These are phyloP conservation scores for Argyra leucocephala DNA, from an alignment of 2,888 invertebrate species.

Conservation along the genomic window DNA sequence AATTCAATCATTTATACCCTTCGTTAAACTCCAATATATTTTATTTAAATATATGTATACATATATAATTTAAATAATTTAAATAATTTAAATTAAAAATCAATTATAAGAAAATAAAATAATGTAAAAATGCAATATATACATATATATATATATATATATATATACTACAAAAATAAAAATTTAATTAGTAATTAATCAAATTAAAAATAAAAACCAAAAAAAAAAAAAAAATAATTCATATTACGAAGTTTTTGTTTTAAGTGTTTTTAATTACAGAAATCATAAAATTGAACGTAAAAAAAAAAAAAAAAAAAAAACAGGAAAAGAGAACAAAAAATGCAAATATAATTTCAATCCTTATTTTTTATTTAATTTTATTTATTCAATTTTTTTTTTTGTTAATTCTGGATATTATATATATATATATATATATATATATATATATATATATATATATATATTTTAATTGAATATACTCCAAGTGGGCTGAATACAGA, in stretches of 20 bases:
- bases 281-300: background rate
- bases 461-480: background rate
- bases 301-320: constrained; percentile 1
- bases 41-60: too few species aligned
- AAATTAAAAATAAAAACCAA: background rate
- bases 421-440: too few species aligned
- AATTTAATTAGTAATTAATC: constrained; percentile 6
- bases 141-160: too few species aligned
- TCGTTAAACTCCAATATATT: too few species aligned
- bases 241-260: background rate
- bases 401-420: background rate
- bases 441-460: background rate
- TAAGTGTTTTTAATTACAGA: constrained; percentile 3
- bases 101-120: too few species aligned
- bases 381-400: background rate
- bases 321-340: background rate
- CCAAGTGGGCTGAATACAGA: too few species aligned
- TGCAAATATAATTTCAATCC: background rate
- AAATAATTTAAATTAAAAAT: too few species aligned
- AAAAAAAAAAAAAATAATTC: background rate
- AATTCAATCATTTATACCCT: too few species aligned
- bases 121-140: too few species aligned
- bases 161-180: background rate
- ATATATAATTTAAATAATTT: too few species aligned
- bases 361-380: background rate